A percentile compares a stretch with the other conserved stretches of the same genome.
These are phyloP conservation scores for Polietes domitor DNA, from an alignment of 2,888 invertebrate genomes.

Conservation along the genomic window DNA sequence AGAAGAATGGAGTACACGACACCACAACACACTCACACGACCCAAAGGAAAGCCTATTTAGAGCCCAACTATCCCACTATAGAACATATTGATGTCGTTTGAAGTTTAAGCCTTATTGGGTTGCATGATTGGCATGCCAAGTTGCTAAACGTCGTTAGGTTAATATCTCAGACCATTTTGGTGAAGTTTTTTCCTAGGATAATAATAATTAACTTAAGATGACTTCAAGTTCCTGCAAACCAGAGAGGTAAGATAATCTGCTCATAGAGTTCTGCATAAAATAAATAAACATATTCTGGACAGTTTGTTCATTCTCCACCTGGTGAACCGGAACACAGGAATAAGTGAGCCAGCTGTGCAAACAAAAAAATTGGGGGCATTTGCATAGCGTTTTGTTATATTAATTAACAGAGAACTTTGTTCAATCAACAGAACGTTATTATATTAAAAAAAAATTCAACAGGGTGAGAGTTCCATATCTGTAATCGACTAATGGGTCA, in stretches of 20 bases:
- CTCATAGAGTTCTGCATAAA: too few relatives aligned
- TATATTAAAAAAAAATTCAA: too few relatives aligned
- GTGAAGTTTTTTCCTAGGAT: conserved; percentile 22
- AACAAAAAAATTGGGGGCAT: too few relatives aligned
- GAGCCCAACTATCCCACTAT: background rate
- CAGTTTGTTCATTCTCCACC: too few relatives aligned
- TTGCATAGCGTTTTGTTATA: too few relatives aligned
- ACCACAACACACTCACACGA: conserved; percentile 18
- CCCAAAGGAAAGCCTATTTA: conserved; percentile 37
- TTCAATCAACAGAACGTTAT: too few relatives aligned
- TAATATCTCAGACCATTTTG: conserved; percentile 17
- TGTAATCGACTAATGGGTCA: too few relatives aligned
- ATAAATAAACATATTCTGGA: too few relatives aligned
- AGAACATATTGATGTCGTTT: conserved; percentile 58
- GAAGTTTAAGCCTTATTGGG: conserved; percentile 56
- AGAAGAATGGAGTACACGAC: conserved; percentile 44
- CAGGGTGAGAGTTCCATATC: too few relatives aligned
- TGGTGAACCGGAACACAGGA: too few relatives aligned
- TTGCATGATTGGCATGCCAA: conserved; percentile 32
- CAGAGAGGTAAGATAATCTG: conserved; percentile 3
- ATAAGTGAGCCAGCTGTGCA: too few relatives aligned
- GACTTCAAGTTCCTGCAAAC: conserved; percentile 6
- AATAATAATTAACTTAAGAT: conserved; percentile 50
- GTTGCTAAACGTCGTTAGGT: conserved; percentile 2
- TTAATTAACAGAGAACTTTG: too few relatives aligned